Conservation (phyloP, 2,113 vertebrate species). For the Neotragus pygmaeus region DNA sequence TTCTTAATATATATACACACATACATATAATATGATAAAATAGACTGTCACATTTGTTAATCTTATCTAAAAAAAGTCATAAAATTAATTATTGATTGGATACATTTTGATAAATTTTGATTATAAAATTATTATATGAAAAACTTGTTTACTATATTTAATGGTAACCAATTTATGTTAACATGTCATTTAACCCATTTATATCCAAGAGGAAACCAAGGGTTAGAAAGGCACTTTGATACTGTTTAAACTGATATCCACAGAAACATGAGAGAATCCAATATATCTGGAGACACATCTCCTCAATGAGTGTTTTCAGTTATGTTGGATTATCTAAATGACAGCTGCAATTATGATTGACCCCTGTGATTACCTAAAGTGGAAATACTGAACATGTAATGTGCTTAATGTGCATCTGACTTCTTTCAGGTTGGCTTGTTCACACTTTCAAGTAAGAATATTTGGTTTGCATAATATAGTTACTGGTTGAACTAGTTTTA, state of each 20-base stretch:
- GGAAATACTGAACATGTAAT: not conserved
- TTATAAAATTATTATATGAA: not conserved
- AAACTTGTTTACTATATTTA: not conserved
- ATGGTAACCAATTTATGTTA: not conserved
- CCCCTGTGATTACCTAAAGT: not conserved
- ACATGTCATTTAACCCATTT: not conserved
- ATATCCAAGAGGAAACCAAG: not conserved
- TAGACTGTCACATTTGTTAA: not conserved
- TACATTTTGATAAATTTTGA: not conserved
- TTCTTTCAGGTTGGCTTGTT: not conserved
- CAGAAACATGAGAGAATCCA: not conserved
- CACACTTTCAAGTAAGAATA: not conserved
- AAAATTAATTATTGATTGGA: not conserved
- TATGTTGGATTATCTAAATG: not conserved
- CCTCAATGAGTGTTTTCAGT: not conserved
- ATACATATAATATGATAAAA: not conserved
- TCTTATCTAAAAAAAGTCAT: not conserved
- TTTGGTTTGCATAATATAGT: not conserved
- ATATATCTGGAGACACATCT: not conserved
- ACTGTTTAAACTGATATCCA: not conserved
- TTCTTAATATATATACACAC: not conserved
- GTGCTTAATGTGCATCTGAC: not conserved
- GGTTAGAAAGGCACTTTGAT: not conserved
- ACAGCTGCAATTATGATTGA: not conserved
- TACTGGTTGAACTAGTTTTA: not conserved